phyloP scores from a whole-genome alignment of 2,888 invertebrate species.

The Boloria selene region DNA sequence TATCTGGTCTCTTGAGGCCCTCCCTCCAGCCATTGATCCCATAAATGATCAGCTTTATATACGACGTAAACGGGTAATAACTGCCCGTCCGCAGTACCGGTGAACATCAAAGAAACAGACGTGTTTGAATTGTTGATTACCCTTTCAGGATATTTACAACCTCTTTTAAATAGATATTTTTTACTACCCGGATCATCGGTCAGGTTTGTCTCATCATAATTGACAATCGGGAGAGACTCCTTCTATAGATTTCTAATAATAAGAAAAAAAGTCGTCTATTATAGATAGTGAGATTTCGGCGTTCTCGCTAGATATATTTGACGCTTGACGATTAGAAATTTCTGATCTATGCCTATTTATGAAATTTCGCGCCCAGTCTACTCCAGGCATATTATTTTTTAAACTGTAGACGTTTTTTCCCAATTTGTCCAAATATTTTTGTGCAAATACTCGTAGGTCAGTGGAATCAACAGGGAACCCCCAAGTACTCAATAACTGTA shows the following conservation, averaged over 20 bases:
- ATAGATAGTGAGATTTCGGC: not conserved
- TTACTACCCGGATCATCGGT: no score
- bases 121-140: no score
- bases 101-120: no score
- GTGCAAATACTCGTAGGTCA: constrained; percentile 3
- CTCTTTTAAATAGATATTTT: no score
- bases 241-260: no score
- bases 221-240: no score
- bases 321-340: not conserved
- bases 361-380: not conserved
- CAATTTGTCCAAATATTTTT: not conserved
- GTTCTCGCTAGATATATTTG: not conserved
- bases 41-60: not conserved
- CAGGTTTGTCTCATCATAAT: no score
- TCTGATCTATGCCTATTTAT: not conserved
- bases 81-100: no score
- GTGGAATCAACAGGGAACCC: not conserved
- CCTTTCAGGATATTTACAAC: no score
- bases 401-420: not conserved
- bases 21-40: not conserved
- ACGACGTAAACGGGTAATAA: not conserved
- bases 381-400: not conserved
- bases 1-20: not conserved
- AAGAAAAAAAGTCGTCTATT: no score
- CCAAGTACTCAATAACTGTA: not conserved